These are phyloP conservation scores for Sturnus vulgaris DNA, from an alignment of 2,113 vertebrate species.

Conservation along the genomic window DNA sequence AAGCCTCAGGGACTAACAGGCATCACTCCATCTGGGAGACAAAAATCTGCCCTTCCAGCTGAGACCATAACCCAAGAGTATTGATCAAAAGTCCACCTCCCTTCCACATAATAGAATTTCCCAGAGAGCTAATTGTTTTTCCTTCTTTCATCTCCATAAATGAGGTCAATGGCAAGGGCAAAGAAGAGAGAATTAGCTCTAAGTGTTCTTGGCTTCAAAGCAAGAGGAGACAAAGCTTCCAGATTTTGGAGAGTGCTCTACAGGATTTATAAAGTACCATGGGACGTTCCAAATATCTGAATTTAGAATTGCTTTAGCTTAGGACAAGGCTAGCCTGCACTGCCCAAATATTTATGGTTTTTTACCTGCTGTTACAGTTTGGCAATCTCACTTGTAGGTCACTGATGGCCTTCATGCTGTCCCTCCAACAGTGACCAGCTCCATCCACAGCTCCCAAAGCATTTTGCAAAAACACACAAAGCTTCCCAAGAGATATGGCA, in stretches of 20 bases:
- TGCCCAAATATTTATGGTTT: neutral
- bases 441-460: neutral
- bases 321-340: neutral
- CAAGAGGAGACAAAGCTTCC: neutral
- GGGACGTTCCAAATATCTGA: neutral
- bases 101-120: conserved; percentile 56
- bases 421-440: neutral
- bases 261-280: neutral
- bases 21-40: conserved; percentile 41
- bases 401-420: neutral
- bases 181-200: conserved; percentile 38
- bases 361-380: neutral
- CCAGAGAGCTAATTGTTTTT: conserved; percentile 60
- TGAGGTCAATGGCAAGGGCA: conserved; percentile 59
- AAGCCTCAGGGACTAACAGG: conserved; percentile 13
- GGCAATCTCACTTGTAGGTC: neutral
- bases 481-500: neutral
- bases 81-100: conserved; percentile 55
- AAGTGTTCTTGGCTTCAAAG: conserved; percentile 60
- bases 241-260: neutral
- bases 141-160: conserved; percentile 59
- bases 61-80: conserved; percentile 20
- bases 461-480: neutral
- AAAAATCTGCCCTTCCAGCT: conserved; percentile 47
- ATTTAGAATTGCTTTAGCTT: neutral